phyloP scores from a whole-genome alignment of 2,888 invertebrate genomes.

The Periphyllus acericola region DNA sequence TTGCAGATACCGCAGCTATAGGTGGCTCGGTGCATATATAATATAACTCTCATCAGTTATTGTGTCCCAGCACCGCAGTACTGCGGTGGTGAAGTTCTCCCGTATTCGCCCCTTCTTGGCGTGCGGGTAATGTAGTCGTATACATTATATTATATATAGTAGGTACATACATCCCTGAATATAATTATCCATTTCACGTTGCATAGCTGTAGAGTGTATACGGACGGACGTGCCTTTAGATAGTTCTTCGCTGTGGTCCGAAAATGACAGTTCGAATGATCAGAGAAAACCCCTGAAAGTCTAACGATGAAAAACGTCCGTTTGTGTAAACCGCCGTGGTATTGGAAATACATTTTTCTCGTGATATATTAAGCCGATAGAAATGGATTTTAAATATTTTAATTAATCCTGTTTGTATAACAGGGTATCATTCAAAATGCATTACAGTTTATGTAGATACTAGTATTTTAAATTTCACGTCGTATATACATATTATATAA shows the following conservation, averaged over 20 bases:
- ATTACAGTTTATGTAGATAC: too few relatives aligned
- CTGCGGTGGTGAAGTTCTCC: not conserved
- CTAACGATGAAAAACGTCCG: not conserved
- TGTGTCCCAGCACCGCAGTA: not conserved
- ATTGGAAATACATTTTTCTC: too few relatives aligned
- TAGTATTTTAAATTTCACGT: too few relatives aligned
- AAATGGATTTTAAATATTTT: too few relatives aligned
- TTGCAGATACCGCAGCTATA: slow-evolving; percentile 9
- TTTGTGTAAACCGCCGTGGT: too few relatives aligned
- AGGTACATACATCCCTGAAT: not conserved
- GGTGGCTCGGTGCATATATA: slow-evolving; percentile 6
- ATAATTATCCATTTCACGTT: not conserved
- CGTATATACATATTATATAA: too few relatives aligned
- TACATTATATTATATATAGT: not conserved
- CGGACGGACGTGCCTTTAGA: too few relatives aligned
- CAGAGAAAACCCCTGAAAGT: not conserved
- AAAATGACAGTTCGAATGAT: not conserved
- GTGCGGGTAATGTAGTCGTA: not conserved
- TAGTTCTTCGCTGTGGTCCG: not conserved
- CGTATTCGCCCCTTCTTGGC: not conserved
- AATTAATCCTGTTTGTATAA: too few relatives aligned
- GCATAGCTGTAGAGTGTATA: too few relatives aligned
- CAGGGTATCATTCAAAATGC: too few relatives aligned
- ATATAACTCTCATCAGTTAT: slow-evolving; percentile 28
- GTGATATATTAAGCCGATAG: too few relatives aligned